Conservation (phyloP, 2,888 invertebrate genomes). For the Metallyticus violacea region DNA sequence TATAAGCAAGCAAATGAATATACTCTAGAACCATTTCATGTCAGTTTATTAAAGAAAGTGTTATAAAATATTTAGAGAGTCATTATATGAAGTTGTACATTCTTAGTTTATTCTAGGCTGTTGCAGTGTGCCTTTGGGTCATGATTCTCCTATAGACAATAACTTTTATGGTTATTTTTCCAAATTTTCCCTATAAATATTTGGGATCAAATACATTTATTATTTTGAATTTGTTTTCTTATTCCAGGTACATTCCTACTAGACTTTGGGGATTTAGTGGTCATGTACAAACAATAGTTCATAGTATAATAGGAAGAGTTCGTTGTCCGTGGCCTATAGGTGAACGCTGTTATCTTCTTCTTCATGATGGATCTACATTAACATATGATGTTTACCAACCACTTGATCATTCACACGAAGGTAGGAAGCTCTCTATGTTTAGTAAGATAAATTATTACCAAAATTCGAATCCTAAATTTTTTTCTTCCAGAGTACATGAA, state of each 20-base stretch:
- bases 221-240: conserved; percentile 19
- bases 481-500: too few relatives aligned
- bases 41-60: too few relatives aligned
- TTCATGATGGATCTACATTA: conserved; percentile 83
- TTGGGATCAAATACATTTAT: neutral
- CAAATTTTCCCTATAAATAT: neutral
- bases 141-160: too few relatives aligned
- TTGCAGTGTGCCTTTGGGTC: too few relatives aligned
- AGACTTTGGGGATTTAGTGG: conserved; percentile 94
- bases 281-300: conserved; percentile 89
- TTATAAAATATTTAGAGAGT: too few relatives aligned
- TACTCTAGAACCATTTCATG: too few relatives aligned
- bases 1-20: too few relatives aligned
- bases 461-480: neutral
- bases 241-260: conserved; percentile 81
- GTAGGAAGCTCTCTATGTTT: conserved; percentile 45
- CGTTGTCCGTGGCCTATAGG: conserved; percentile 87
- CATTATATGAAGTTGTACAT: too few relatives aligned
- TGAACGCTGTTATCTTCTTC: conserved; percentile 69
- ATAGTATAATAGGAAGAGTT: conserved; percentile 83
- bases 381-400: conserved; percentile 92
- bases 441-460: neutral
- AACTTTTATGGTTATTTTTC: neutral
- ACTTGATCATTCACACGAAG: conserved; percentile 63
- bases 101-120: too few relatives aligned